phyloP scores from a whole-genome alignment of 2,888 invertebrate genomes.

The Trachelus tabidus region DNA sequence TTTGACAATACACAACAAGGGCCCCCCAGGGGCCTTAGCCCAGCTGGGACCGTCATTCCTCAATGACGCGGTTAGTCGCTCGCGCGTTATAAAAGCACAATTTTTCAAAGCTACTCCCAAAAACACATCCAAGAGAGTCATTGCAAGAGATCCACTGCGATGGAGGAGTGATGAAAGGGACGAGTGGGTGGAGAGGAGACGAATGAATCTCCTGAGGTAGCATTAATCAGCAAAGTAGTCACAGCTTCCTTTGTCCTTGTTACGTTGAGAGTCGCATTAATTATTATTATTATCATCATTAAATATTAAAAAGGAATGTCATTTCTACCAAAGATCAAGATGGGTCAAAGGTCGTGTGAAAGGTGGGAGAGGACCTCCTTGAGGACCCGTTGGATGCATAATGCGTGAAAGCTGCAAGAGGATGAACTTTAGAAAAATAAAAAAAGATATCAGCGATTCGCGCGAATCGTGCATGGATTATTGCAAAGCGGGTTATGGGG shows the following conservation, averaged over 20 bases:
- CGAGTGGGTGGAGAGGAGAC: no score
- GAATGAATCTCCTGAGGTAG: not conserved
- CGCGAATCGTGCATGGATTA: not conserved
- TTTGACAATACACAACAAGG: slow-evolving; percentile 64
- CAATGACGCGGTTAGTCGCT: slow-evolving; percentile 2
- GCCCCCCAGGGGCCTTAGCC: slow-evolving; percentile 49
- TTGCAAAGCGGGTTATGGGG: not conserved
- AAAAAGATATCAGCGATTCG: not conserved
- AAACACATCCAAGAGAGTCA: not conserved
- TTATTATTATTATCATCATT: not conserved
- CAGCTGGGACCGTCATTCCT: slow-evolving; percentile 23
- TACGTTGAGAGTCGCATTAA: not conserved
- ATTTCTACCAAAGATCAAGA: not conserved
- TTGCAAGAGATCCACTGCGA: not conserved
- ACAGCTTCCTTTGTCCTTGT: not conserved
- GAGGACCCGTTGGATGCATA: not conserved
- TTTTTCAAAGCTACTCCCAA: not conserved
- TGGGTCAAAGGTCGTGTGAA: not conserved
- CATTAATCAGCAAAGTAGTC: not conserved
- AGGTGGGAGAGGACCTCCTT: not conserved
- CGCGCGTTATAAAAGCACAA: not conserved
- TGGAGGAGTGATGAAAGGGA: not conserved
- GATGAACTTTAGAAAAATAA: not conserved
- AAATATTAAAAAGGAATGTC: not conserved
- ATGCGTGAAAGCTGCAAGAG: not conserved